Percentiles rank a stretch among this genome's conserved stretches.
phyloP scores from a whole-genome alignment of 2,888 invertebrate species.

The Maniola hyperantus region DNA sequence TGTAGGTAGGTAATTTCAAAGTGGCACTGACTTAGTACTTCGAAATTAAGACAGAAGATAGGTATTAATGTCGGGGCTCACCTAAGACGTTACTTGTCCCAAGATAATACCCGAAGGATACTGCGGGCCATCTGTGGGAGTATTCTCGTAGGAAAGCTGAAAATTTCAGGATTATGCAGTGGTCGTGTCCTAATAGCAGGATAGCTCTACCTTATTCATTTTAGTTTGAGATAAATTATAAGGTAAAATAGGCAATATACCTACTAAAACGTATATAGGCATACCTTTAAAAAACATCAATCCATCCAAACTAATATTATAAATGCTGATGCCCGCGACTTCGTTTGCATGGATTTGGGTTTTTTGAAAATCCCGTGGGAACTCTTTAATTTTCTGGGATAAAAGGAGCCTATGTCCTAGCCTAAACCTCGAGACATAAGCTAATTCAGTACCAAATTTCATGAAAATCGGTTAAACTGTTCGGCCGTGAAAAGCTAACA shows the following conservation, averaged over 20 bases:
- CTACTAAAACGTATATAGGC: not conserved
- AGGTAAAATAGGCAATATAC: not conserved
- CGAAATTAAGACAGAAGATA: slow-evolving; percentile 2
- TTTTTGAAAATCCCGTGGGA: too few relatives aligned
- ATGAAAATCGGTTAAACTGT: too few relatives aligned
- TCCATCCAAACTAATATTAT: not conserved
- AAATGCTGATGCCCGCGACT: not conserved
- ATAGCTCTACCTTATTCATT: not conserved
- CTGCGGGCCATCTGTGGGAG: slow-evolving; percentile 3
- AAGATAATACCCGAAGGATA: slow-evolving; percentile 4
- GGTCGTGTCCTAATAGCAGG: slow-evolving; percentile 1
- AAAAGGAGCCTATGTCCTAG: too few relatives aligned
- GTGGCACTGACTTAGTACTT: not conserved
- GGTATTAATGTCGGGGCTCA: not conserved
- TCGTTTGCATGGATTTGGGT: too few relatives aligned
- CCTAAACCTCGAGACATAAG: too few relatives aligned
- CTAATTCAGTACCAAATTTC: too few relatives aligned
- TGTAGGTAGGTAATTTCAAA: not conserved
- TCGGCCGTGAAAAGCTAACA: too few relatives aligned
- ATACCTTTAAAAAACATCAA: too few relatives aligned
- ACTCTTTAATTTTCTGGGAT: too few relatives aligned
- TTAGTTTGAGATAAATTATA: not conserved
- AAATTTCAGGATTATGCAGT: slow-evolving; percentile 5
- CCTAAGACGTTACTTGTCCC: not conserved
- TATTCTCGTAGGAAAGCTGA: slow-evolving; percentile 1